phyloP scores from a whole-genome alignment of 2,797 vertebrate genomes.

The Meriones psammophilus region DNA sequence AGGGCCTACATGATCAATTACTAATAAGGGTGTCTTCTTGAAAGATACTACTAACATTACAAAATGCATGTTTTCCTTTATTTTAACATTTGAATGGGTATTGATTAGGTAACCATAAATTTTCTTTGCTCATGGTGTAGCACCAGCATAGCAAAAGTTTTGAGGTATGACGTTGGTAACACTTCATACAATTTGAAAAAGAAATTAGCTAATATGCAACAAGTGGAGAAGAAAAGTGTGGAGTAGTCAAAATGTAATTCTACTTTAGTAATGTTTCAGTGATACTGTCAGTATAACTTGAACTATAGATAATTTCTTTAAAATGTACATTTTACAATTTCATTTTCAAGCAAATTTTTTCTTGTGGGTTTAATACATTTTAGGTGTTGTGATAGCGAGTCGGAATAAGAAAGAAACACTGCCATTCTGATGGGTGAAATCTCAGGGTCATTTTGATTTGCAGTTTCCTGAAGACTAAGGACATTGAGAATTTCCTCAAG shows the following conservation, averaged over 20 bases:
- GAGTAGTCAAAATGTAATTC: not conserved
- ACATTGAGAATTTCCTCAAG: too few species aligned
- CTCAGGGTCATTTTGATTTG: too few species aligned
- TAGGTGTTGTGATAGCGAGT: not conserved
- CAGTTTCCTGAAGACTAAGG: too few species aligned
- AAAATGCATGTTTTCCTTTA: not conserved
- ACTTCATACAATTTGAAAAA: not conserved
- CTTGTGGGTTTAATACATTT: not conserved
- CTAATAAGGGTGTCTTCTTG: not conserved
- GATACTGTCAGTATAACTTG: not conserved
- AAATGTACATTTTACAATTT: not conserved
- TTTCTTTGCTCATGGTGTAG: not conserved
- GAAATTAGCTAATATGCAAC: not conserved
- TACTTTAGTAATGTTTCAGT: not conserved
- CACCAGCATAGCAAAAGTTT: not conserved
- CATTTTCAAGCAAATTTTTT: not conserved
- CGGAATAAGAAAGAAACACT: not conserved
- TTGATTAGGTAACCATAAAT: not conserved
- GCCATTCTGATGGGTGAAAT: too few species aligned
- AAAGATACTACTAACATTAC: not conserved
- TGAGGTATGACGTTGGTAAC: not conserved
- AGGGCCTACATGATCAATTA: not conserved
- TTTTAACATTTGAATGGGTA: not conserved
- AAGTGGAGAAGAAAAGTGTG: not conserved
- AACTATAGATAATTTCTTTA: not conserved